Conservation (phyloP, 1,140 invertebrate genomes). For the Acromyrmex charruanus region DNA sequence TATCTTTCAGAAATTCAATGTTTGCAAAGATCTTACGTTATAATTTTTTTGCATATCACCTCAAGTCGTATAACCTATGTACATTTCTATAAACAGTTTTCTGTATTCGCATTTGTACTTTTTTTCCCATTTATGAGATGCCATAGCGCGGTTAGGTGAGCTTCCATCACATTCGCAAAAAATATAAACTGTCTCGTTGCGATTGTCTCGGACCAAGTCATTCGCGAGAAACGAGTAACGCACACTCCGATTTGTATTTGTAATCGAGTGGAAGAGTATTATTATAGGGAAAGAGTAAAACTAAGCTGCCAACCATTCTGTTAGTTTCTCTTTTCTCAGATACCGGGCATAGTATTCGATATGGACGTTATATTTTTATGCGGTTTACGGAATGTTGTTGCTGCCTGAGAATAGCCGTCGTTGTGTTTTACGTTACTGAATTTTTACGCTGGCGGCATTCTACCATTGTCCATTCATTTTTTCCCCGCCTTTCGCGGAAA, state of each 20-base stretch:
- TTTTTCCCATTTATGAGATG: slow-evolving; percentile 39
- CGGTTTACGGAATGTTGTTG: slow-evolving; percentile 30
- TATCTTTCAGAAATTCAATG: neutral
- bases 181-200: slow-evolving; percentile 71
- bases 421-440: slow-evolving; percentile 43
- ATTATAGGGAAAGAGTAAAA: slow-evolving; percentile 16
- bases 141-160: slow-evolving; percentile 8
- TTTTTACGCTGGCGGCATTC: slow-evolving; percentile 11
- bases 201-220: slow-evolving; percentile 6
- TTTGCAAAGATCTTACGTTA: neutral
- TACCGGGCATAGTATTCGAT: slow-evolving; percentile 25
- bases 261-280: slow-evolving; percentile 23
- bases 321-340: neutral
- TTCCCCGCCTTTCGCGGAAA: neutral
- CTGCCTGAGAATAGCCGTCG: slow-evolving; percentile 3
- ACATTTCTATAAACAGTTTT: neutral
- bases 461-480: neutral
- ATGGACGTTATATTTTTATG: slow-evolving; percentile 20
- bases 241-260: slow-evolving; percentile 42
- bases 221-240: slow-evolving; percentile 33
- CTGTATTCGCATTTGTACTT: neutral
- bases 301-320: slow-evolving; percentile 13
- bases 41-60: neutral
- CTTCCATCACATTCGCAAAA: neutral
- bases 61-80: neutral